A percentile compares a stretch with the other conserved stretches of the same genome.
These are phyloP conservation scores for Drosophila subsilvestris DNA, from an alignment of 2,888 invertebrate species.

Conservation along the genomic window DNA sequence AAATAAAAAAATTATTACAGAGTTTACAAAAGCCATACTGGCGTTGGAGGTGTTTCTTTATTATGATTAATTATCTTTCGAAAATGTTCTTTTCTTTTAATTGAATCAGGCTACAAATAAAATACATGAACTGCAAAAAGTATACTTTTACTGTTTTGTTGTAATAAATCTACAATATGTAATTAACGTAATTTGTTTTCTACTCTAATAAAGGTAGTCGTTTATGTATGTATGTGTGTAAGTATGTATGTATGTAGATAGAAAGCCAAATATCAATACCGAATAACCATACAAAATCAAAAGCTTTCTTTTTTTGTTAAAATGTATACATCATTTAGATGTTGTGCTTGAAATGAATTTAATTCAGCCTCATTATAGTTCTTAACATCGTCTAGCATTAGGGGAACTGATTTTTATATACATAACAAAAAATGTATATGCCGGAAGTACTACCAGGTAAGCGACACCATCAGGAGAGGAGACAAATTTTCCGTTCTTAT, in stretches of 20 bases:
- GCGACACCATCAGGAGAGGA: not conserved
- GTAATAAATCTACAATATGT: not conserved
- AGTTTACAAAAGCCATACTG: not conserved
- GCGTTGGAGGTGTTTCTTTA: slow-evolving; percentile 1
- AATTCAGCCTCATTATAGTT: slow-evolving; percentile 53
- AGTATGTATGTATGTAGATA: slow-evolving; percentile 23
- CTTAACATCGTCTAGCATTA: slow-evolving; percentile 30
- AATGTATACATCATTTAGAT: slow-evolving; percentile 26
- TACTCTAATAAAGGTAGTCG: not conserved
- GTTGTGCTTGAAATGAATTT: slow-evolving; percentile 24
- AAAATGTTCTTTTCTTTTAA: slow-evolving; percentile 15
- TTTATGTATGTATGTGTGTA: slow-evolving; percentile 27
- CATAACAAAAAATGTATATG: slow-evolving; percentile 12
- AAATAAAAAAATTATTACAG: not conserved
- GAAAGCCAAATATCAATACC: slow-evolving; percentile 11
- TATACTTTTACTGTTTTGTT: not conserved
- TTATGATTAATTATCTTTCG: slow-evolving; percentile 12
- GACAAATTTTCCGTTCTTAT: too few relatives aligned
- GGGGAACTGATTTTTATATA: slow-evolving; percentile 14
- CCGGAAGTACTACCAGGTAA: not conserved
- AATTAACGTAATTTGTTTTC: not conserved
- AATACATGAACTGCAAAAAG: slow-evolving; percentile 33
- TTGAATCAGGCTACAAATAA: slow-evolving; percentile 47
- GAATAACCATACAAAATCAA: slow-evolving; percentile 11
- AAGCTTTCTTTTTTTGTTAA: slow-evolving; percentile 22